Base-by-base conservation (phyloP, 2,113 vertebrate species). In the Cyanistes caeruleus region DNA sequence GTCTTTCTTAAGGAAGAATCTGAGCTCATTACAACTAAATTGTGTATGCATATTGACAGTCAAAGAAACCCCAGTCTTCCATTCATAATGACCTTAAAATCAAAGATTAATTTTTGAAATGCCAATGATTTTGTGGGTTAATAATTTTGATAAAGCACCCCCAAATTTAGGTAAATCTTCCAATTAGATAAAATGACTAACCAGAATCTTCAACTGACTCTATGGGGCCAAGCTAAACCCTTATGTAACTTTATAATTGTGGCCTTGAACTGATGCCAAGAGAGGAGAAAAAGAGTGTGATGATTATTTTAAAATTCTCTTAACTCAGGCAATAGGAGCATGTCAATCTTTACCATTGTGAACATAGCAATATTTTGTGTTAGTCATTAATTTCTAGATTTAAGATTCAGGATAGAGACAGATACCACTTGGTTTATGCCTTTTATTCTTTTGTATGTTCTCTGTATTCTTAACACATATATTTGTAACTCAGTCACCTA, bases 51-150 rank as follows among this genome's bases (percentile, higher is more conserved):
- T 52, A 20, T 49, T 56, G 28, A 15, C 13, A 84, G 35, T 63
- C 17, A 70, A 84, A 48, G 16, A 6, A 4, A 16, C 27, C 6
- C 4, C 48, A 64, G 20, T 84, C 13, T 68, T 93, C 93, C 60
- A 83, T 77, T 89, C 75, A 75, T 62, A 76, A 70, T 31, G 27
- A 44, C 55, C 41, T 87, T 68, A 30, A 7, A 89, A 70, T 70
- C 77, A 85, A 74, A 90, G 41, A 67, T 67, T 11, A 27, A 30
- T 79, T 95, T 96, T 94, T 87, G 58, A 80, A 56, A 67, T 76
- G 27, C 4, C 33, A 65, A 10, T 0, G 25, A 56, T 82, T 93
- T 44, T 79, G 20, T 84, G 28, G 35, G 43, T 62, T 48, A 80
- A 78, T 39, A 72, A 52, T 69, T 79, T 59, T 70, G 6, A 62